Evolutionary conservation across 1,140 invertebrate species (phyloP).

Genomic region (Branchinecta lindahli): DNA sequence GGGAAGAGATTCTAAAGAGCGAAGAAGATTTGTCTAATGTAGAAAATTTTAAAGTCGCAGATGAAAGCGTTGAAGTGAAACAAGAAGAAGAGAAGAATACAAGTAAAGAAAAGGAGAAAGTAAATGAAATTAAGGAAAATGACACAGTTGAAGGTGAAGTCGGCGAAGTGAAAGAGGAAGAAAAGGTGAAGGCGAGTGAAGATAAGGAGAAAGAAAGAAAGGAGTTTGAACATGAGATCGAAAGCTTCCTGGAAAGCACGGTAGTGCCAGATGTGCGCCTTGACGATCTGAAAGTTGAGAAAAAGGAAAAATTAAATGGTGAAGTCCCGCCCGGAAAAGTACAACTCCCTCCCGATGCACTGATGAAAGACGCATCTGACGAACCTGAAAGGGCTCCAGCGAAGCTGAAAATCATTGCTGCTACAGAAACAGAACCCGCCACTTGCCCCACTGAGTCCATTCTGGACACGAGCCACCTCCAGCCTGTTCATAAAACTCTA

Average conservation of each 20-base stretch:
- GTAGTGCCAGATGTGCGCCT: background rate
- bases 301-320: background rate
- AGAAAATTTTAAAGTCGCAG: background rate
- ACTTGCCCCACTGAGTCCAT: background rate
- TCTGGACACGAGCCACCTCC: background rate
- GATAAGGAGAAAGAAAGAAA: background rate
- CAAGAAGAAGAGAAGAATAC: background rate
- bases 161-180: background rate
- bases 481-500: background rate
- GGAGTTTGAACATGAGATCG: background rate
- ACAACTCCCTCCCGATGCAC: background rate
- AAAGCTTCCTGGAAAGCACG: background rate
- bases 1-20: background rate
- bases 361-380: background rate
- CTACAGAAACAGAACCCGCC: background rate
- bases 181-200: background rate
- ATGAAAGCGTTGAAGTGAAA: background rate
- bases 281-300: background rate
- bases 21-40: background rate
- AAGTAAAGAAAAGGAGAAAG: background rate
- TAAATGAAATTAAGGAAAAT: background rate
- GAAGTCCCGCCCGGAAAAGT: background rate
- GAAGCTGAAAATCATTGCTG: background rate
- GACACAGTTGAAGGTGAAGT: background rate
- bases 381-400: background rate